Evolutionary conservation across 2,888 invertebrate genomes (phyloP).

Genomic region (Rutpela maculata): DNA sequence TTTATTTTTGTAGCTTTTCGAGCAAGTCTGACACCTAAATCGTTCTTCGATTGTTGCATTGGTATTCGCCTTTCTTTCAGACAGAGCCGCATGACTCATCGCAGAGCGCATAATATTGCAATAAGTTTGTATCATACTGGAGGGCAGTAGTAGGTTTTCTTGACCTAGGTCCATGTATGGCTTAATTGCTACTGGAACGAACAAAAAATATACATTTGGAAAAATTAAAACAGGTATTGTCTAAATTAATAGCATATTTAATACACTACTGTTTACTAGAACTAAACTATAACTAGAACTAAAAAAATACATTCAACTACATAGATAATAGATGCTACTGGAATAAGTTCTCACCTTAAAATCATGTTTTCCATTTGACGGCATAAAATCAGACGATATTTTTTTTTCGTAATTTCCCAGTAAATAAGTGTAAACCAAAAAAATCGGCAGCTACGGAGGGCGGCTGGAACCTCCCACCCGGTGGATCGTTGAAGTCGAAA

Average conservation of each 20-base stretch:
- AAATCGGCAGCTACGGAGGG: too few relatives aligned
- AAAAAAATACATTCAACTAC: too few relatives aligned
- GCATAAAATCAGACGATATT: too few relatives aligned
- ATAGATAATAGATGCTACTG: too few relatives aligned
- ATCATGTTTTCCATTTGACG: too few relatives aligned
- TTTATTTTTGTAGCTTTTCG: constrained; percentile 77
- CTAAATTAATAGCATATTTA: neutral
- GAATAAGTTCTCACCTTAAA: too few relatives aligned
- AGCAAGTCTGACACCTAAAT: constrained; percentile 75
- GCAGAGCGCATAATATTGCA: constrained; percentile 52
- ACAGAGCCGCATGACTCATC: constrained; percentile 36
- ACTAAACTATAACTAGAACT: neutral
- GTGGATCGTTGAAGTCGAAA: too few relatives aligned
- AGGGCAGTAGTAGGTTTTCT: constrained; percentile 53
- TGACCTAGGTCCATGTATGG: constrained; percentile 38
- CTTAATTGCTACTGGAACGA: neutral
- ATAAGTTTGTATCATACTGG: constrained; percentile 52
- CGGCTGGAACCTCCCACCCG: too few relatives aligned
- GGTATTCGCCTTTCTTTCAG: constrained; percentile 35
- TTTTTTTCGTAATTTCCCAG: too few relatives aligned
- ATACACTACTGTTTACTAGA: neutral
- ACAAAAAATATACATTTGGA: neutral
- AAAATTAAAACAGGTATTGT: too few relatives aligned
- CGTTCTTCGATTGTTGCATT: constrained; percentile 4
- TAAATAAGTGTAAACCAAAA: too few relatives aligned